Percentiles rank a stretch among this genome's conserved stretches.
Evolutionary conservation across 2,113 vertebrate genomes (phyloP).

Genomic region (Phalacrocorax pelagicus): DNA sequence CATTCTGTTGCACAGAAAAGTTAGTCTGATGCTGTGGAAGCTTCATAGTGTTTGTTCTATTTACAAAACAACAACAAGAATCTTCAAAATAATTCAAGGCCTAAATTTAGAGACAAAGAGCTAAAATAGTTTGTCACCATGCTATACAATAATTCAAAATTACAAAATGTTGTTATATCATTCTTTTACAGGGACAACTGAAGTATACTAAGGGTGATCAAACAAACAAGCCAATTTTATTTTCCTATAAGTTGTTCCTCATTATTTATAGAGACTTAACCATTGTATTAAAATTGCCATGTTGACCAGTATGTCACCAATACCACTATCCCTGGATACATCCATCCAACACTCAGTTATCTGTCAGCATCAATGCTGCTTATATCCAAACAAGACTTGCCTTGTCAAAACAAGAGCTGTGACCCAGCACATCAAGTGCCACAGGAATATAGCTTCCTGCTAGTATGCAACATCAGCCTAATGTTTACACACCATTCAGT

Average conservation of each 20-base stretch:
- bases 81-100: neutral
- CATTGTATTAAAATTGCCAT: neutral
- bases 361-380: neutral
- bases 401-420: slow-evolving; percentile 32
- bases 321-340: neutral
- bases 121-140: neutral
- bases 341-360: neutral
- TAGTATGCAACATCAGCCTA: neutral
- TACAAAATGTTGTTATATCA: neutral
- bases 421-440: neutral
- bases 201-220: neutral
- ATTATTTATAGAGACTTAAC: neutral
- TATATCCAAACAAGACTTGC: slow-evolving; percentile 9
- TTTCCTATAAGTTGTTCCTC: neutral
- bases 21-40: neutral
- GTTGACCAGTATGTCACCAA: neutral
- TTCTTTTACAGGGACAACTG: neutral
- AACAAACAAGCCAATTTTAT: neutral
- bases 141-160: neutral
- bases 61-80: neutral
- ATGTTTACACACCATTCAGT: neutral
- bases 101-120: neutral
- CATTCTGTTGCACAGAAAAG: neutral
- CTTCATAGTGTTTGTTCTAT: neutral
- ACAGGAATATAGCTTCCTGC: neutral